Conservation (phyloP, 1,140 invertebrate species). For the Hycleus phaleratus region DNA sequence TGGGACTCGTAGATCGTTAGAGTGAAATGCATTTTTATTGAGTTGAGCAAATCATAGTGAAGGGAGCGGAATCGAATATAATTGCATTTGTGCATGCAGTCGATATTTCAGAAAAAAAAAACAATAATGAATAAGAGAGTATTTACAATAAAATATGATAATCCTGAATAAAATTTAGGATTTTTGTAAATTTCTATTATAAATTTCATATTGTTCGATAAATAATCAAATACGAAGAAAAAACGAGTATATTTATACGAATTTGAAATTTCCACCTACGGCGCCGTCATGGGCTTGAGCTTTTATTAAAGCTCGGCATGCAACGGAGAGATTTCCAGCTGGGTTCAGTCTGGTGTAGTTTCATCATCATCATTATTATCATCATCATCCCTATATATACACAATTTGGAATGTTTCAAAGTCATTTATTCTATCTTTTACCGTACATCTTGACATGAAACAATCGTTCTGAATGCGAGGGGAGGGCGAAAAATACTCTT, state of each 20-base stretch:
- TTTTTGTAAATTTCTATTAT: neutral
- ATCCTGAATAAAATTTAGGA: neutral
- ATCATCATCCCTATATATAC: slow-evolving; percentile 1
- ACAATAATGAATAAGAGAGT: slow-evolving; percentile 1
- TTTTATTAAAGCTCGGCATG: slow-evolving; percentile 14
- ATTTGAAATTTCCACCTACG: neutral
- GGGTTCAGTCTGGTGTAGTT: slow-evolving; percentile 7
- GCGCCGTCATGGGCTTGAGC: slow-evolving; percentile 7
- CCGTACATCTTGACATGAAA: neutral
- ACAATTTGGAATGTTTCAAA: neutral
- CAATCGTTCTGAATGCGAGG: slow-evolving; percentile 8
- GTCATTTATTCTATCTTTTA: slow-evolving; percentile 12
- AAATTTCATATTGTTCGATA: neutral
- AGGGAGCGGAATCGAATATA: too few relatives aligned
- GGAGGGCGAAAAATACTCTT: slow-evolving; percentile 1
- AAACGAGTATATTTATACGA: slow-evolving; percentile 1
- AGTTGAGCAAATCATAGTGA: too few relatives aligned
- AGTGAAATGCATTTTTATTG: too few relatives aligned
- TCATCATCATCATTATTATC: neutral
- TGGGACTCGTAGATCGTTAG: too few relatives aligned
- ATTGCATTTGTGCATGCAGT: too few relatives aligned
- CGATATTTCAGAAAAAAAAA: slow-evolving; percentile 3
- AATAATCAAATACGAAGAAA: neutral
- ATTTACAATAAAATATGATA: slow-evolving; percentile 2
- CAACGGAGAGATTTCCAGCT: slow-evolving; percentile 13